Base-by-base conservation (phyloP, 2,797 vertebrate species). In the Acipenser transmontanus region DNA sequence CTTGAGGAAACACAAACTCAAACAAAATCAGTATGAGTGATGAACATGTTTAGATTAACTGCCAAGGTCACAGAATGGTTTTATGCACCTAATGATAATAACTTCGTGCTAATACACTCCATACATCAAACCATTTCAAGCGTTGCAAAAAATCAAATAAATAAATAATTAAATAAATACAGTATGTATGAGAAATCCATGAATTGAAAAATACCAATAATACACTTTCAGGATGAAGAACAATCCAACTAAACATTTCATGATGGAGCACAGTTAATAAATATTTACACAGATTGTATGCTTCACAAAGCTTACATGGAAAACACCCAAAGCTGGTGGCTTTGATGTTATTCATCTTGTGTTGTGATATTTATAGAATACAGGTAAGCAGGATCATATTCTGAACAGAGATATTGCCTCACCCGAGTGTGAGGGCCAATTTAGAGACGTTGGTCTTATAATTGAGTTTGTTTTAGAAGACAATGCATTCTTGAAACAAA, bases 191-290 rank as follows among this genome's bases (percentile, higher is more conserved):
- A 13, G 14, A 57, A 11, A 11, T 57, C 12, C 54, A 57, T 11
- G 9, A 11, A 11, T n/a, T 7, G 14, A 57, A 7, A n/a, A 57
- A 57, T 57, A 57, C 6, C 54, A 11, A 1, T 57, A n/a, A 13
- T 57, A 7, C 12, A 11, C 54, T 14, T 11, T 57, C 12, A 14
- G 54, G 66, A 1, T 76, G 78, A 85, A 75, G 77, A 81, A 81
- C 82, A 82, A 62, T 1, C 20, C 12, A 50, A n/a, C 66, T 87
- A 75, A 87, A 88, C 85, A 80, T 84, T 87, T 85, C 72, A 88
- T 82, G 82, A 85, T 75, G 66, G 76, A 81, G 77, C 79, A 60
- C 64, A 71, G 75, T 57, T 70, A 60, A 65, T 69, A 70, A 70
- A 85, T 78, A 83, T 72, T 72, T 69, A 66, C 67, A 85, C 77